These are phyloP conservation scores for Alectura lathami DNA, from an alignment of 2,113 vertebrate genomes.

Conservation along the genomic window DNA sequence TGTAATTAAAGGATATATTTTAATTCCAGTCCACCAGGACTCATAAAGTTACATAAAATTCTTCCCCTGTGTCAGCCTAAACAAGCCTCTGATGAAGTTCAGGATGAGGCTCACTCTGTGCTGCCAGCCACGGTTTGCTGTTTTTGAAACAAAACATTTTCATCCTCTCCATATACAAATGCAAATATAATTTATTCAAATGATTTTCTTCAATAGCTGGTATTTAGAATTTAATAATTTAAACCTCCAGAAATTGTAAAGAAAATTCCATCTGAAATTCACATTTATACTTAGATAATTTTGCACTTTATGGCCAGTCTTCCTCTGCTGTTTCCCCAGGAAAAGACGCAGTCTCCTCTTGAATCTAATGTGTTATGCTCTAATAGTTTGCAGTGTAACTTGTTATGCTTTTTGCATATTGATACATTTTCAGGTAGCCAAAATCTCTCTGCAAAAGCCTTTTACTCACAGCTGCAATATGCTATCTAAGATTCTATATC, in stretches of 20 bases:
- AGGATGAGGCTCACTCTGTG: background rate
- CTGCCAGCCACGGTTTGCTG: background rate
- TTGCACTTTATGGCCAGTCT: background rate
- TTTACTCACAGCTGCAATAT: background rate
- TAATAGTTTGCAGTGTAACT: background rate
- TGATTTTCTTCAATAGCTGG: background rate
- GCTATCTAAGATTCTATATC: conserved; percentile 12
- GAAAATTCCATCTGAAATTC: background rate
- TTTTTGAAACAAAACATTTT: background rate
- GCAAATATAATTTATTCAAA: background rate
- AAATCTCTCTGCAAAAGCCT: background rate
- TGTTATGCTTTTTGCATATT: conserved; percentile 1
- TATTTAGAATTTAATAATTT: background rate
- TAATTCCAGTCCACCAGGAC: background rate
- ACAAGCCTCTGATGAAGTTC: background rate
- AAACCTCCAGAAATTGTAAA: background rate
- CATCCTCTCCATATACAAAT: background rate
- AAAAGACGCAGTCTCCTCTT: background rate
- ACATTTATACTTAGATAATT: background rate
- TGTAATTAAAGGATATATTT: background rate
- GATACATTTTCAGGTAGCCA: conserved; percentile 25
- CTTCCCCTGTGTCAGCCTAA: background rate
- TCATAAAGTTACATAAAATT: background rate
- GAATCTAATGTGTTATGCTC: background rate
- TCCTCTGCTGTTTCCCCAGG: background rate